Conservation (phyloP, 2,888 invertebrate species). For the Strigamia maritima region DNA sequence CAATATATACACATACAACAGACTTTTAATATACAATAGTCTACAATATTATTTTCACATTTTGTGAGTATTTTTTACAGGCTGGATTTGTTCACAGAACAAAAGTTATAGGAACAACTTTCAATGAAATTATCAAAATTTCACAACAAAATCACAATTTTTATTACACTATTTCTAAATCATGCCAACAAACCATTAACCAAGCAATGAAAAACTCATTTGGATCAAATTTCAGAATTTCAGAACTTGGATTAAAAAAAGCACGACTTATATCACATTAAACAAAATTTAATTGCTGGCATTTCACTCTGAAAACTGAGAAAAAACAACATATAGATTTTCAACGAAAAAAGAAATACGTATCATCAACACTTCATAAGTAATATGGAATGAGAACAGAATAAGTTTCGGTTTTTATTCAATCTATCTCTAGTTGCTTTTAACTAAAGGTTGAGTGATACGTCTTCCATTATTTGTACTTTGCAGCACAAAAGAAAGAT, state of each 20-base stretch:
- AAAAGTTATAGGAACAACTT: not conserved
- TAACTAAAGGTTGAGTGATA: not conserved
- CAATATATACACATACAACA: too few relatives aligned
- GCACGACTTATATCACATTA: not conserved
- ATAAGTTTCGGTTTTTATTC: too few relatives aligned
- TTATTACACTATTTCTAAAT: too few relatives aligned
- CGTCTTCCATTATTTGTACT: not conserved
- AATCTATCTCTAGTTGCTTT: not conserved
- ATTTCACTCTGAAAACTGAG: not conserved
- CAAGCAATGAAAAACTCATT: too few relatives aligned
- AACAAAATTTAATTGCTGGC: not conserved
- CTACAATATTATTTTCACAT: not conserved
- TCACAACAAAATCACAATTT: not conserved
- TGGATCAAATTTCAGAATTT: too few relatives aligned
- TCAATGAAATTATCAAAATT: not conserved
- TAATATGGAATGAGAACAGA: too few relatives aligned
- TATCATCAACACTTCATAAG: not conserved
- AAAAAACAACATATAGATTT: not conserved
- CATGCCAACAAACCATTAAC: too few relatives aligned
- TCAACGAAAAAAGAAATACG: not conserved
- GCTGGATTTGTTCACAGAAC: not conserved
- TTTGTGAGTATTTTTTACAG: not conserved
- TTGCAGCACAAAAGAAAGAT: not conserved
- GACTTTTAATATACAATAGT: too few relatives aligned
- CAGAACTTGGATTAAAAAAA: not conserved